A percentile compares a stretch with the other conserved stretches of the same genome.
Evolutionary conservation across 2,797 vertebrate species (phyloP).

Genomic region (Sebastes trivittatus): DNA sequence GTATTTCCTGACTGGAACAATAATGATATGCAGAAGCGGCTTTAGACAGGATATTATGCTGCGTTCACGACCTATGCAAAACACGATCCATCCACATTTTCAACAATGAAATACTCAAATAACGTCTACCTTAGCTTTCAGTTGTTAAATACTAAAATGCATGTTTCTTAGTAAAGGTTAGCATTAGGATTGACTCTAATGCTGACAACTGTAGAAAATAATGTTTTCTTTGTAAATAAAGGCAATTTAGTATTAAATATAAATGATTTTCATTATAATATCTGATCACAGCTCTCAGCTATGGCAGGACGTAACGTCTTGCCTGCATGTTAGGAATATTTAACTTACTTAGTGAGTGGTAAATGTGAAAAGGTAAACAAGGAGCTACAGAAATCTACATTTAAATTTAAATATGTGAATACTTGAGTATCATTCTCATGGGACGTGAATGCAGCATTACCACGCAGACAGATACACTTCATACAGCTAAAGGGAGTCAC

Average conservation of each 20-base stretch:
- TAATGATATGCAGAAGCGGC: not conserved
- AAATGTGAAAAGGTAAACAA: not conserved
- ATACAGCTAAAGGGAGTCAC: not conserved
- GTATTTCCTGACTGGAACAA: conserved; percentile 6
- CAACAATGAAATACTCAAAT: not conserved
- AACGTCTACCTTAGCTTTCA: not conserved
- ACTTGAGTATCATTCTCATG: not conserved
- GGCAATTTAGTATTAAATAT: fast-evolving
- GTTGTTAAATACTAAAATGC: not conserved
- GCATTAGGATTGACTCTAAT: not conserved
- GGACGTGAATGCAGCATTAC: conserved; percentile 16
- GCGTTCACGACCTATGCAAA: conserved; percentile 22
- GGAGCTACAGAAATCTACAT: not conserved
- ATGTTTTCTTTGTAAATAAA: not conserved
- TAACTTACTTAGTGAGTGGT: not conserved
- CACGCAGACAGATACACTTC: not conserved
- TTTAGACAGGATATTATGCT: conserved; percentile 10
- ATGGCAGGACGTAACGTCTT: not conserved
- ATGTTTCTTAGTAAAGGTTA: not conserved
- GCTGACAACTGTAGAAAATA: not conserved
- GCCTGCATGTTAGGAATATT: not conserved
- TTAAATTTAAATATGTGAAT: not conserved
- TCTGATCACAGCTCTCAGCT: not conserved
- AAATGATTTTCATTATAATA: not conserved
- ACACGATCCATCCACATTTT: not conserved